Evolutionary conservation across 2,888 invertebrate species (phyloP), one percentile per base, ranked within the genome.

Genomic region (Hypercompe scribonia): DNA sequence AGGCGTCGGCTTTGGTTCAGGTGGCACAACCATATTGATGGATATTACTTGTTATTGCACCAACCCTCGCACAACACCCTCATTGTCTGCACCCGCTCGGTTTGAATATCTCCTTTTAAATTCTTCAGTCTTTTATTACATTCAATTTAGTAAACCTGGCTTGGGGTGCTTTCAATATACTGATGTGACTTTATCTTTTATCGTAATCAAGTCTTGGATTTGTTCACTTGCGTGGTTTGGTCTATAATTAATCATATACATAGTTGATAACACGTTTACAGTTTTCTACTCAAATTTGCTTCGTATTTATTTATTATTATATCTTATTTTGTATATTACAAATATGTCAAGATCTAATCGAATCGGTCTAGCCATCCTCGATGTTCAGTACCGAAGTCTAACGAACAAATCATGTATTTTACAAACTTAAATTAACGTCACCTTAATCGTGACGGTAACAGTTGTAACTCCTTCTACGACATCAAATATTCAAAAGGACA

Each of bases 21-120:
- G 78, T 82, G 84, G 68, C 67, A 28, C 68, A 68, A 24, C 70
- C 33, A 64, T 73, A 70, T 69, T 85, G 81, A 84, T 82, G 78
- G 76, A 72, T 82, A 70, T 78, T 74, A 69, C 42, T 63, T 76
- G 74, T 85, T 82, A 85, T 80, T 81, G 76, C 83, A 68, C 39
- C 18, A 68, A 10, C 68, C 70, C 67, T 72, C 58, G 50, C 58
- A 36, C 31, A 39, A 33, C 61, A 13, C 67, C 39, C 54, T 39
- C 42, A 36, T 66, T 70, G 68, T 68, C 54, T 65, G 64, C 68
- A 72, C 46, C 63, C 67, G 63, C 65, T 28, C 70, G 24, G 54
- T 66, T 70, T 61, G 34, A 42, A 73, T 46, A 21, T 69, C 61
- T 58, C 65, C 46, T 73, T 66, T 50, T 69, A 66, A 73, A 65